Percentiles rank a stretch among this genome's conserved stretches.
These are phyloP conservation scores for Hermetia illucens DNA, from an alignment of 1,140 invertebrate genomes.

Conservation along the genomic window DNA sequence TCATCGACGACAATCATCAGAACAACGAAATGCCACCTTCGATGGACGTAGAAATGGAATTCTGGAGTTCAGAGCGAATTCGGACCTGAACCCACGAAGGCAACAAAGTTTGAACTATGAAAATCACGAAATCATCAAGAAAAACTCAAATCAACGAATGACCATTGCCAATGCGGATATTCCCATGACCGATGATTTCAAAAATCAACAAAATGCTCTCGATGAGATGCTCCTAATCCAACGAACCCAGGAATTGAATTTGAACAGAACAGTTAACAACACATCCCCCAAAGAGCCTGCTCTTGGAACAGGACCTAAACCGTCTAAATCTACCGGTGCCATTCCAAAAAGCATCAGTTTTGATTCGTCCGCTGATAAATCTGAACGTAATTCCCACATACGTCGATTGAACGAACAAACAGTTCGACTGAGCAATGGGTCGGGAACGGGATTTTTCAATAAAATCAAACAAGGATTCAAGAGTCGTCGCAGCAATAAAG, in stretches of 20 bases:
- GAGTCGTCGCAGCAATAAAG: conserved; percentile 41
- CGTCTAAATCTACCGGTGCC: conserved; percentile 53
- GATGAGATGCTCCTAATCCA: conserved; percentile 3
- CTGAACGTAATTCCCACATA: conserved; percentile 28
- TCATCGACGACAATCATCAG: conserved; percentile 20
- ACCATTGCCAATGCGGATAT: no score
- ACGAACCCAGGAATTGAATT: conserved; percentile 8
- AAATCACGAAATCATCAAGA: conserved; percentile 27
- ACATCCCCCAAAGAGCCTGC: conserved; percentile 16
- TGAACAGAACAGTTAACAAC: conserved; percentile 5
- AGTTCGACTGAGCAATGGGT: conserved; percentile 7
- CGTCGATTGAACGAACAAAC: not conserved
- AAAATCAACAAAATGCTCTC: conserved; percentile 7
- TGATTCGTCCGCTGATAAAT: conserved; percentile 75
- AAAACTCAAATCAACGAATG: conserved; percentile 4
- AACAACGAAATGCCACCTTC: conserved; percentile 19
- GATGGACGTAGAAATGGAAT: conserved; percentile 28
- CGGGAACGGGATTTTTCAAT: conserved; percentile 49
- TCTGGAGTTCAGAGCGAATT: conserved; percentile 11
- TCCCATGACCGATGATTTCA: conserved; percentile 10
- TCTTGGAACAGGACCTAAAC: no score
- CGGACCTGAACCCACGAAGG: conserved; percentile 7
- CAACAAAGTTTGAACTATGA: conserved; percentile 29
- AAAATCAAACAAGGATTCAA: conserved; percentile 49
- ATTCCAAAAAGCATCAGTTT: conserved; percentile 88